Evolutionary conservation across 2,888 invertebrate genomes (phyloP).

Genomic region (Odontothrips loti): DNA sequence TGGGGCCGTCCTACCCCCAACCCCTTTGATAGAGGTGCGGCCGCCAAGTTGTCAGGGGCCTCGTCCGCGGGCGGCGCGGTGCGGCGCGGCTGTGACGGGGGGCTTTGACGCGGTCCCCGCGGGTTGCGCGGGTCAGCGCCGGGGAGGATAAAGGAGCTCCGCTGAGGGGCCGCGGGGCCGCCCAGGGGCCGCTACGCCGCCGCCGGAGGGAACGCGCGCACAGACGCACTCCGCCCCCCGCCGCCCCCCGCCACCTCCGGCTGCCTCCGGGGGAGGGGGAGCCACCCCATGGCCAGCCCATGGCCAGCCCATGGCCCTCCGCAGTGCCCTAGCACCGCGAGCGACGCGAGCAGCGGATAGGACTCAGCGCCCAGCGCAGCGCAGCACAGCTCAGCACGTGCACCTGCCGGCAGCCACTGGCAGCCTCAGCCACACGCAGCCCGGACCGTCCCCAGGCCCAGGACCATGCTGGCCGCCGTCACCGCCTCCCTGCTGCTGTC

Average conservation of each 20-base stretch:
- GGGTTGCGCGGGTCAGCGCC: too few relatives aligned
- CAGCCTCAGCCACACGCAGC: not conserved
- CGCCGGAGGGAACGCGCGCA: not conserved
- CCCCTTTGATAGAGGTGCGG: not conserved
- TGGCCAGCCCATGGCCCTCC: too few relatives aligned
- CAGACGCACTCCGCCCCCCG: not conserved
- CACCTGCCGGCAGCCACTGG: not conserved
- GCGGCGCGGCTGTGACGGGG: too few relatives aligned
- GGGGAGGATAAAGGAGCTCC: too few relatives aligned
- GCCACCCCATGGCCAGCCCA: too few relatives aligned
- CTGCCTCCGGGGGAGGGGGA: too few relatives aligned
- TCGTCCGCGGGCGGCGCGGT: too few relatives aligned
- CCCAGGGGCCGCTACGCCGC: not conserved
- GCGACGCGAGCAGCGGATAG: too few relatives aligned
- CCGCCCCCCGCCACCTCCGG: too few relatives aligned
- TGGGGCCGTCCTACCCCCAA: not conserved
- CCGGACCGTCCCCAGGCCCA: not conserved
- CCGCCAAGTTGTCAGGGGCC: not conserved
- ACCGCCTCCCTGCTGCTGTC: not conserved
- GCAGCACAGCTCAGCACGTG: not conserved
- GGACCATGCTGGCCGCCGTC: not conserved
- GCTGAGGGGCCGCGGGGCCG: too few relatives aligned
- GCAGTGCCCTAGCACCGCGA: too few relatives aligned
- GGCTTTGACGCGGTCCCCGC: too few relatives aligned
- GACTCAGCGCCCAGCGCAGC: not conserved